Evolutionary conservation across 1,140 invertebrate species (phyloP).

Genomic region (Euglossa dilemma): DNA sequence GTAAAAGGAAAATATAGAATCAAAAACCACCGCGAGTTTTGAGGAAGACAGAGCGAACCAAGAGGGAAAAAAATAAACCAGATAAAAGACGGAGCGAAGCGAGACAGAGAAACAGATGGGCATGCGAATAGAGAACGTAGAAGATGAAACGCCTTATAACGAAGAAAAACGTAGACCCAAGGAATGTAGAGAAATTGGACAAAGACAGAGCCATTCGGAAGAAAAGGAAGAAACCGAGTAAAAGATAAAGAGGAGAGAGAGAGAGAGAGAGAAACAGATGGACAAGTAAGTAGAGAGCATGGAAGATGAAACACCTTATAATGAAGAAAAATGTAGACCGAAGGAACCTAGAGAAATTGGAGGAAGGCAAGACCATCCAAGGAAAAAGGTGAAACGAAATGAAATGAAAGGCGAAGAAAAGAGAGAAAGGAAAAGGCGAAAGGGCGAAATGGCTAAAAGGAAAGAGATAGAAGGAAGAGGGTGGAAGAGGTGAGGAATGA

Average conservation of each 20-base stretch:
- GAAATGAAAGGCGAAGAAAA: not conserved
- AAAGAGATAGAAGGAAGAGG: not conserved
- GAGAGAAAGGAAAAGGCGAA: not conserved
- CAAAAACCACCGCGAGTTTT: too few species aligned
- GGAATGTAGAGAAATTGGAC: too few species aligned
- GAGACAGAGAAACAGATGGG: not conserved
- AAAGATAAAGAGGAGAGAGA: not conserved
- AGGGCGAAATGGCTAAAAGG: not conserved
- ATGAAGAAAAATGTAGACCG: not conserved
- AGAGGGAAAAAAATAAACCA: too few species aligned
- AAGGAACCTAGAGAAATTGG: too few species aligned
- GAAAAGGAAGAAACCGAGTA: too few species aligned
- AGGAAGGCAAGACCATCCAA: not conserved
- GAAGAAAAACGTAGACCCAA: not conserved
- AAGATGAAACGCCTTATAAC: not conserved
- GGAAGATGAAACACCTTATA: not conserved
- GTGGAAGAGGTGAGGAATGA: not conserved
- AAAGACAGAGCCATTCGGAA: not conserved
- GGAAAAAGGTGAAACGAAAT: not conserved
- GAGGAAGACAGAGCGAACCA: too few species aligned
- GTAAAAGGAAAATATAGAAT: too few species aligned
- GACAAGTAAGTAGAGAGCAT: not conserved
- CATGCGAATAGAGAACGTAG: not conserved
- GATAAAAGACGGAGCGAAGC: too few species aligned
- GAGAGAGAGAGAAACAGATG: not conserved